Evolutionary conservation across 2,797 vertebrate species (phyloP).

Genomic region (Ctenosaura bakeri): DNA sequence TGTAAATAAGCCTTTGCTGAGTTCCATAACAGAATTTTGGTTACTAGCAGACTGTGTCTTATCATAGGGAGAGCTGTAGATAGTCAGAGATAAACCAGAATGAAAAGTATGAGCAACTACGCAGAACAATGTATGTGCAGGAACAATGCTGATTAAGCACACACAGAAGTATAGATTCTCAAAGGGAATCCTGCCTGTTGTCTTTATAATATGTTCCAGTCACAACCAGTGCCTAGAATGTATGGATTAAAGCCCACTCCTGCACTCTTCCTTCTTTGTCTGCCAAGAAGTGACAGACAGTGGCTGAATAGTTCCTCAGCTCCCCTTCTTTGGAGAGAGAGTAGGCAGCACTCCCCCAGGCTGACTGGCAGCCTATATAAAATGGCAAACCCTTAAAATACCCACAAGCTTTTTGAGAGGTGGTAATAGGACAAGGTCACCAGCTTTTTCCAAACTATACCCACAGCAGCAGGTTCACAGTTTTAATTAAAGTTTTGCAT

Average conservation of each 20-base stretch:
- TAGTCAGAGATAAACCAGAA: not conserved
- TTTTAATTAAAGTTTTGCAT: constrained; percentile 40
- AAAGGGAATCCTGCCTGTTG: not conserved
- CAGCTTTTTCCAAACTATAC: not conserved
- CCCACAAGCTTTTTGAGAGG: not conserved
- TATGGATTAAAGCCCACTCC: not conserved
- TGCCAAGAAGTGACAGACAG: not conserved
- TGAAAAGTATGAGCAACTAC: not conserved
- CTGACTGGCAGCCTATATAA: constrained; percentile 8
- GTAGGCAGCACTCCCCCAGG: not conserved
- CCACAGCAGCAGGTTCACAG: fast-evolving
- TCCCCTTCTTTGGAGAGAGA: too few species aligned
- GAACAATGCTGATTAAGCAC: not conserved
- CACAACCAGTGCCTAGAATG: not conserved
- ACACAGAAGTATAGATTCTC: not conserved
- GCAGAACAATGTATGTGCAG: not conserved
- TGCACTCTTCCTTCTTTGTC: not conserved
- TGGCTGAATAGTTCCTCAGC: not conserved
- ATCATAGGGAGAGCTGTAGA: not conserved
- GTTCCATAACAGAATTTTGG: not conserved
- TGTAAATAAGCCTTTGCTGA: not conserved
- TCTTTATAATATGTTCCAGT: too few species aligned
- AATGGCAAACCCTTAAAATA: not conserved
- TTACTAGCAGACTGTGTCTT: not conserved
- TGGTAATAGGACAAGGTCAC: not conserved